Conservation (phyloP, 2,888 invertebrate genomes). For the Microctonus brassicae region DNA sequence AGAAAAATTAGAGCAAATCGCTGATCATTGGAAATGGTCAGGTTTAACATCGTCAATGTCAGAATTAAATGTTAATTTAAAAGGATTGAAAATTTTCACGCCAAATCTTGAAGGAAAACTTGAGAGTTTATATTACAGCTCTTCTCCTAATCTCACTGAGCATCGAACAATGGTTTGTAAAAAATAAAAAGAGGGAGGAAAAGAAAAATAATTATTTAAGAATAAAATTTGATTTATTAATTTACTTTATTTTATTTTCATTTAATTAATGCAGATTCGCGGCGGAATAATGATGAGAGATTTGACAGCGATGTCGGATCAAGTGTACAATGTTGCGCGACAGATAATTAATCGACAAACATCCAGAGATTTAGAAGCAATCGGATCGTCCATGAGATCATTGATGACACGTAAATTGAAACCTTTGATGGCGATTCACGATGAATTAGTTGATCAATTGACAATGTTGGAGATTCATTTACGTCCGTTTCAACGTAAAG, state of each 20-base stretch:
- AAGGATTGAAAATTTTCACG: constrained; percentile 74
- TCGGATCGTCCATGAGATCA: constrained; percentile 77
- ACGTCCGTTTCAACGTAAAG: constrained; percentile 79
- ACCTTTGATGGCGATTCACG: constrained; percentile 78
- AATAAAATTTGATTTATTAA: background rate
- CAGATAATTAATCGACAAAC: constrained; percentile 80
- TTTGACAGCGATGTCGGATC: constrained; percentile 76
- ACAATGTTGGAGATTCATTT: constrained; percentile 82
- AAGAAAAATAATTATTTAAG: constrained; percentile 1
- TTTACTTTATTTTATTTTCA: constrained; percentile 40
- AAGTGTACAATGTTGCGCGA: constrained; percentile 76
- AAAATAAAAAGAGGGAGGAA: no score
- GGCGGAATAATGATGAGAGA: constrained; percentile 76
- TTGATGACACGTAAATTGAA: constrained; percentile 77
- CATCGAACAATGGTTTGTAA: constrained; percentile 70
- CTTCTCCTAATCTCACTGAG: constrained; percentile 75
- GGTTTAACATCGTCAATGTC: constrained; percentile 64
- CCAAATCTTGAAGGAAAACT: constrained; percentile 74
- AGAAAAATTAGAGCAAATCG: constrained; percentile 78
- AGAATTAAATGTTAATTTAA: constrained; percentile 72
- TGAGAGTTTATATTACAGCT: constrained; percentile 73
- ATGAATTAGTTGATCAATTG: constrained; percentile 81
- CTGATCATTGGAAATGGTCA: constrained; percentile 77
- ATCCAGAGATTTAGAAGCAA: constrained; percentile 80
- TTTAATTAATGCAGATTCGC: constrained; percentile 72